Evolutionary conservation across 1,140 invertebrate species (phyloP), one percentile per base, ranked within the genome.

Genomic region (Eueides isabella): DNA sequence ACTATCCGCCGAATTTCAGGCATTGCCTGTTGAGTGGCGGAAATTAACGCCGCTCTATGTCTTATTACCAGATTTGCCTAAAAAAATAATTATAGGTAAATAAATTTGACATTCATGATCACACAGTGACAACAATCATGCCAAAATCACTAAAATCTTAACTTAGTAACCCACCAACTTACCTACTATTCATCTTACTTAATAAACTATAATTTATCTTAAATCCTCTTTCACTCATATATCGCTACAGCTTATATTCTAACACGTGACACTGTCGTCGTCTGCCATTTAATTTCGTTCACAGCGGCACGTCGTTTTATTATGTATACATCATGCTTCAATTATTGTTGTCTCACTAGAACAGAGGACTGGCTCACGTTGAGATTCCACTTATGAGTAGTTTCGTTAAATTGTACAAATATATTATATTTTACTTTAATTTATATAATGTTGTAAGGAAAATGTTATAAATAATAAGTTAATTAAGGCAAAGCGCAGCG

Each of bases 321-420:
- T 80, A 79, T 83, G 31, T 82, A 80, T 81, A 82, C 79, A 80
- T 84, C 85, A 84, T 80, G 80, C 81, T 78, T 78, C 82, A 84
- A 85, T 85, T 82, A 86, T 86, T 79, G 76, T 84, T 72, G 81
- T 84, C 79, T 78, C 71, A 67, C 72, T 78, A 81, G 76, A 80
- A 81, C 76, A 73, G 76, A 75, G 75, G 70, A 77, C 75, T 61
- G 63, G 67, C 74, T 61, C 67, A 65, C 26, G 78, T 44, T 67
- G 70, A 72, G 76, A 80, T 78, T 78, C 71, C 55, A 16, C 73
- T 61, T 31, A 62, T 19, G 63, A 65, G 74, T 77, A 75, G 71
- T 77, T 80, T 67, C 55, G 72, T 67, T 69, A 75, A 76, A 78
- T 78, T 80, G 76, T 80, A 33, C 74, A 75, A 80, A 80, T 78